Evolutionary conservation across 2,113 vertebrate species (phyloP).

Genomic region (Dasyurus viverrinus): DNA sequence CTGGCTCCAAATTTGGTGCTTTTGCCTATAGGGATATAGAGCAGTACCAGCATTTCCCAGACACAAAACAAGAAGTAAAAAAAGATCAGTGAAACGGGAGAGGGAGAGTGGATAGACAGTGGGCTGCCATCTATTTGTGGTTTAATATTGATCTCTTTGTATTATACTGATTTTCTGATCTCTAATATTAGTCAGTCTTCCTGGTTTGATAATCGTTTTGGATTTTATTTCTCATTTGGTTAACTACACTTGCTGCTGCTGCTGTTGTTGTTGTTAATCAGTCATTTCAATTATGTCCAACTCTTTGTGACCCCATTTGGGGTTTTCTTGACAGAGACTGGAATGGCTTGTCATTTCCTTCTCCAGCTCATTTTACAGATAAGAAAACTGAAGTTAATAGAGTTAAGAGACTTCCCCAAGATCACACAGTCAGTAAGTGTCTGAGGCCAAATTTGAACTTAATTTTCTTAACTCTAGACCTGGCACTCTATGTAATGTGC

Average conservation of each 20-base stretch:
- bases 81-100: neutral
- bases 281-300: neutral
- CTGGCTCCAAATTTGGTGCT: neutral
- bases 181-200: neutral
- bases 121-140: neutral
- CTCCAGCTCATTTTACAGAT: neutral
- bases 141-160: neutral
- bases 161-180: neutral
- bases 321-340: neutral
- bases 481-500: no score
- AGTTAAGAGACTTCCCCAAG: no score
- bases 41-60: neutral
- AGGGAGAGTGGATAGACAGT: neutral
- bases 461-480: no score
- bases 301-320: neutral
- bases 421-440: no score
- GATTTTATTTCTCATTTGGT: neutral
- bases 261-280: neutral
- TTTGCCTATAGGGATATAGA: neutral
- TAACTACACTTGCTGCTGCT: neutral
- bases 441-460: no score
- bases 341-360: neutral
- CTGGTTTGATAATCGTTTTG: neutral
- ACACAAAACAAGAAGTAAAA: neutral
- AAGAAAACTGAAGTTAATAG: no score